These are phyloP conservation scores for Drosophila multiciliata DNA, from an alignment of 2,888 invertebrate genomes.

Conservation along the genomic window DNA sequence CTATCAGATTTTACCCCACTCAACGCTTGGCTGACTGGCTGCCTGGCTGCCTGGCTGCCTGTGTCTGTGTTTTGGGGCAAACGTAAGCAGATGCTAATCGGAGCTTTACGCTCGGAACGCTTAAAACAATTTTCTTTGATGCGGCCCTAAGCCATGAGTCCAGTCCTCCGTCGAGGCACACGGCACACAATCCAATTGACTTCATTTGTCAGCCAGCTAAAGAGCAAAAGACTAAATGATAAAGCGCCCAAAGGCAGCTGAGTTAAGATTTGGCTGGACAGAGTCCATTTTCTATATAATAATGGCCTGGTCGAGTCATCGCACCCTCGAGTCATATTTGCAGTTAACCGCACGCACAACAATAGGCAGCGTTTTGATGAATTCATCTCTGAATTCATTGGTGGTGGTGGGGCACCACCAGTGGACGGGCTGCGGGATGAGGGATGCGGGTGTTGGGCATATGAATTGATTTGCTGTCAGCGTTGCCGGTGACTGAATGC, in stretches of 20 bases:
- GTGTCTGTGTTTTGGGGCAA: slow-evolving; percentile 28
- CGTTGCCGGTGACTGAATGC: slow-evolving; percentile 60
- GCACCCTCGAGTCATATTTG: slow-evolving; percentile 73
- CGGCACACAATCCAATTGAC: slow-evolving; percentile 74
- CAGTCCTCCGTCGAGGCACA: slow-evolving; percentile 25
- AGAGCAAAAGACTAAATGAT: slow-evolving; percentile 73
- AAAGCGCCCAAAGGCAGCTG: slow-evolving; percentile 41
- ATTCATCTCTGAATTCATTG: slow-evolving; percentile 41
- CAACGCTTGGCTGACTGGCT: slow-evolving; percentile 42
- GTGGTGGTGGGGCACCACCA: no score
- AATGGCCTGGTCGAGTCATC: slow-evolving; percentile 43
- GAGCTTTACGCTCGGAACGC: slow-evolving; percentile 54
- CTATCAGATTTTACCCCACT: slow-evolving; percentile 40
- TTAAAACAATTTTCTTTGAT: slow-evolving; percentile 81
- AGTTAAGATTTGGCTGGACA: slow-evolving; percentile 28
- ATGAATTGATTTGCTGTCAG: slow-evolving; percentile 79
- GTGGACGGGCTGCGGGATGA: slow-evolving; percentile 19
- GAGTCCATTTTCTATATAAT: slow-evolving; percentile 64
- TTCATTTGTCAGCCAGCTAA: slow-evolving; percentile 69
- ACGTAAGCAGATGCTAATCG: slow-evolving; percentile 73
- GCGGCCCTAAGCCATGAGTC: slow-evolving; percentile 34
- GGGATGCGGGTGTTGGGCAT: slow-evolving; percentile 41
- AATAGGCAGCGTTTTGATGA: slow-evolving; percentile 66
- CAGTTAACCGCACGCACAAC: slow-evolving; percentile 69
- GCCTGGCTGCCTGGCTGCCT: slow-evolving; percentile 44